Evolutionary conservation across 2,797 vertebrate genomes (phyloP).

Genomic region (Lithobates sylvaticus): DNA sequence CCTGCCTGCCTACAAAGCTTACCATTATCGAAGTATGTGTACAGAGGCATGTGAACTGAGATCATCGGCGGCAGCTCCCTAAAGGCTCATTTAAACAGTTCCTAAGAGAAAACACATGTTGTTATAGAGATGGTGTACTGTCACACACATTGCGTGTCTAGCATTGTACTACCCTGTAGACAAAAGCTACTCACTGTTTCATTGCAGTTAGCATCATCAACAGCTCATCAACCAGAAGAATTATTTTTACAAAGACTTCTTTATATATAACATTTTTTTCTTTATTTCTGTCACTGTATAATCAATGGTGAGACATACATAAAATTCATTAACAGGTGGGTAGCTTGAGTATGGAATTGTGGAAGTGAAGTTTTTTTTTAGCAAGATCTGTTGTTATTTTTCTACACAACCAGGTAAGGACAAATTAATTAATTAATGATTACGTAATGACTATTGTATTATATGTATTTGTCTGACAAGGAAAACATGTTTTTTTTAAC

Average conservation of each 20-base stretch:
- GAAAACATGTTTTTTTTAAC: too few species aligned
- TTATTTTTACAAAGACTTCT: background rate
- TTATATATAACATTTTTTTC: background rate
- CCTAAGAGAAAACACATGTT: conserved; percentile 63
- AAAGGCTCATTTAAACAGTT: conserved; percentile 33
- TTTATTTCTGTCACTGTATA: background rate
- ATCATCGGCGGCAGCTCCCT: background rate
- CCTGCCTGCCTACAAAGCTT: conserved; percentile 47
- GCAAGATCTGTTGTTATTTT: background rate
- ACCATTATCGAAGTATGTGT: background rate
- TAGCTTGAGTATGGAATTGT: background rate
- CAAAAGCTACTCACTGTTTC: background rate
- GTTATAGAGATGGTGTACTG: conserved; percentile 65
- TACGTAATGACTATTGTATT: background rate
- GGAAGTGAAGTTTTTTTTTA: background rate
- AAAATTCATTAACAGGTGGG: background rate
- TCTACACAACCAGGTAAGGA: background rate
- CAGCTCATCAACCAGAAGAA: background rate
- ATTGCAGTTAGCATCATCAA: background rate
- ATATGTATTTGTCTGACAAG: background rate
- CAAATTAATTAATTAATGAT: background rate
- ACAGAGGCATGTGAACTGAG: conserved; percentile 38
- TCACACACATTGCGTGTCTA: conserved; percentile 33
- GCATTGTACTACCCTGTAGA: background rate
- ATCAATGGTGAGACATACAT: background rate